Base-by-base conservation (phyloP, 1,140 invertebrate species). In the Pentalonia nigronervosa region DNA sequence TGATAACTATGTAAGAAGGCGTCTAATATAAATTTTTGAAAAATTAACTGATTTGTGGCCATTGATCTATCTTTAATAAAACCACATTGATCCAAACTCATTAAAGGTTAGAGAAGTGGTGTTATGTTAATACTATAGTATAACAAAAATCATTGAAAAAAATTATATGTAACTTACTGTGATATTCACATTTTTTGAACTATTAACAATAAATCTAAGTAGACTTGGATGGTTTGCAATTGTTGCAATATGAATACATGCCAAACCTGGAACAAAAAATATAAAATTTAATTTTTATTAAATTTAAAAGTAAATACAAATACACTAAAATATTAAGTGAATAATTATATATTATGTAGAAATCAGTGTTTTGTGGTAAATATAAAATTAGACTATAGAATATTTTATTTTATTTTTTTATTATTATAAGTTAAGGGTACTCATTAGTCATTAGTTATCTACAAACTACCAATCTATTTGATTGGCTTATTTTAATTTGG, bases 171-270 rank as follows among this genome's bases (percentile, higher is more conserved):
- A 41, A 93, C 91, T 93, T 86, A 93, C 91, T 41, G 34, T 93
- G 25, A 93, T 84, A 93, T 93, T 93, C 25, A 93, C 91, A 56
- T 93, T 93, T 86, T 36, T 81, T 53, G 91, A 50, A 56, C 9
- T 53, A 53, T 86, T 86, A 93, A 84, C 20, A 53, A 93, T 53
- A 93, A 93, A 93, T 53, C 23, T 93, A 25, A 93, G 47, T 86
- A 93, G 20, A 56, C 86, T 93, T 93, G 20, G 30, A 93, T 93
- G 91, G 25, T 93, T 86, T 9, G 91, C 91, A 45, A 93, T 93
- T 41, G 91, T 93, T 41, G 91, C 91, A 84, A 93, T 93, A 84
- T 93, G 91, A 56, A 93, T 93, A 86, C 91, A 93, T 8, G 91
- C 91, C 34, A 93, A 93, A 45, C 91, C 91, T 93, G 14, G 7